These are phyloP conservation scores for Betta splendens DNA, from an alignment of 2,797 vertebrate genomes.

Conservation along the genomic window DNA sequence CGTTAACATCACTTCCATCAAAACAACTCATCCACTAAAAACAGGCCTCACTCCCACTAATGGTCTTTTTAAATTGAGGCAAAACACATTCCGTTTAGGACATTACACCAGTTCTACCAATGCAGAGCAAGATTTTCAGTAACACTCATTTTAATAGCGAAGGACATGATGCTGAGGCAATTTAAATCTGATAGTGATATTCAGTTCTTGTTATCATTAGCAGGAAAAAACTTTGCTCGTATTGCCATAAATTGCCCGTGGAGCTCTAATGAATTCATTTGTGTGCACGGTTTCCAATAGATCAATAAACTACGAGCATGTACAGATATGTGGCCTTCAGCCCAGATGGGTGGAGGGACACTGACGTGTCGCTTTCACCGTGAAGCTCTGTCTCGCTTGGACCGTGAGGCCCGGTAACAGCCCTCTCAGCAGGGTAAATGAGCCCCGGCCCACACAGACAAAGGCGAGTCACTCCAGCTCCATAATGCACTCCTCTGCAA, in stretches of 20 bases:
- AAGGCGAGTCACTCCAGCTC: slow-evolving; percentile 68
- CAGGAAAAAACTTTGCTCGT: slow-evolving; percentile 2
- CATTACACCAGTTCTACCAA: slow-evolving; percentile 3
- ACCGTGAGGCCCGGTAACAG: slow-evolving; percentile 52
- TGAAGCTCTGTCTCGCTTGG: slow-evolving; percentile 41
- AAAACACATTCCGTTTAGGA: not conserved
- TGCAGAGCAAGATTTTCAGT: slow-evolving; percentile 11
- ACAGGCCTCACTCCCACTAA: slow-evolving; percentile 12
- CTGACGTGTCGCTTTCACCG: slow-evolving; percentile 28
- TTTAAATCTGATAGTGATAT: slow-evolving; percentile 15
- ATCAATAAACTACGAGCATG: not conserved
- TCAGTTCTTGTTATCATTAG: slow-evolving; percentile 23
- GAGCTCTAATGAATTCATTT: not conserved
- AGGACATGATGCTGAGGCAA: slow-evolving; percentile 5
- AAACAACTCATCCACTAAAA: slow-evolving; percentile 18
- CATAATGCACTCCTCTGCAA: slow-evolving; percentile 72
- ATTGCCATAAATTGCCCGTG: slow-evolving; percentile 1
- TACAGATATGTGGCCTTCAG: not conserved
- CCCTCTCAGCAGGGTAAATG: slow-evolving; percentile 66
- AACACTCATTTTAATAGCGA: slow-evolving; percentile 17
- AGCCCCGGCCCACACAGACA: slow-evolving; percentile 75
- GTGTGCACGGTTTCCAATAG: not conserved
- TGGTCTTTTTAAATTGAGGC: slow-evolving; percentile 17
- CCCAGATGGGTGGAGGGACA: slow-evolving; percentile 3
- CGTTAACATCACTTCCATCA: slow-evolving; percentile 3